Percentiles rank a stretch among this genome's conserved stretches.
phyloP scores from a whole-genome alignment of 1,140 invertebrate genomes.

The Nasonia giraulti region DNA sequence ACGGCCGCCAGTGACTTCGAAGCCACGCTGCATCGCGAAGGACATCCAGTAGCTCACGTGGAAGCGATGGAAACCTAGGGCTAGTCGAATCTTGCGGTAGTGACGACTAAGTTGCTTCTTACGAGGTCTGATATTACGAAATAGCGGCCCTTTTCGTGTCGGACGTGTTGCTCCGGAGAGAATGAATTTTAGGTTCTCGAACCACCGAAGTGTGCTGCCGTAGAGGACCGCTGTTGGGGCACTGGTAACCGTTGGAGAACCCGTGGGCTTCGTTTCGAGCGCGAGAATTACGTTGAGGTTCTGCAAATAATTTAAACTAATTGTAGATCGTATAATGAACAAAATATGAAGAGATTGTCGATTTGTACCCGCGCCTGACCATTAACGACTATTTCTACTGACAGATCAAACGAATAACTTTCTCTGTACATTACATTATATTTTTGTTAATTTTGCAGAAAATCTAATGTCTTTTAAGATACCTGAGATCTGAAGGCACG shows the following conservation, averaged over 20 bases:
- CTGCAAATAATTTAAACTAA: conserved; percentile 70
- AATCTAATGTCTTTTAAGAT: background rate
- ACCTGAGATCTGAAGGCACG: conserved; percentile 90
- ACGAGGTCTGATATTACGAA: conserved; percentile 86
- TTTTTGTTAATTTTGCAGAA: background rate
- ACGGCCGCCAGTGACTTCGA: conserved; percentile 91
- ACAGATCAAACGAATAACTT: too few species aligned
- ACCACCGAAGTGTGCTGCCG: conserved; percentile 94
- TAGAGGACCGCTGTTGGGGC: conserved; percentile 89
- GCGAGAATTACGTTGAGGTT: conserved; percentile 92
- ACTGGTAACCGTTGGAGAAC: conserved; percentile 77
- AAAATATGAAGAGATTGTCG: too few species aligned
- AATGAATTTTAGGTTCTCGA: conserved; percentile 96
- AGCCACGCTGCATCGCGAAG: conserved; percentile 95
- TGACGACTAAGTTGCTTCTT: conserved; percentile 95
- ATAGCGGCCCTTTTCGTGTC: conserved; percentile 91
- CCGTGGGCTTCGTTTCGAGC: conserved; percentile 88
- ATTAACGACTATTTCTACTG: too few species aligned
- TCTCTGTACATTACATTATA: too few species aligned
- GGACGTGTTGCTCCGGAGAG: conserved; percentile 96
- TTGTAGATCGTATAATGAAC: background rate
- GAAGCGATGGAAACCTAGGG: conserved; percentile 90
- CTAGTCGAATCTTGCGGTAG: conserved; percentile 90
- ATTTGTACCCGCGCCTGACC: too few species aligned
- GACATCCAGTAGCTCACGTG: conserved; percentile 99